Base-by-base conservation (phyloP, 2,888 invertebrate genomes). In the Oscheius sp. region DNA sequence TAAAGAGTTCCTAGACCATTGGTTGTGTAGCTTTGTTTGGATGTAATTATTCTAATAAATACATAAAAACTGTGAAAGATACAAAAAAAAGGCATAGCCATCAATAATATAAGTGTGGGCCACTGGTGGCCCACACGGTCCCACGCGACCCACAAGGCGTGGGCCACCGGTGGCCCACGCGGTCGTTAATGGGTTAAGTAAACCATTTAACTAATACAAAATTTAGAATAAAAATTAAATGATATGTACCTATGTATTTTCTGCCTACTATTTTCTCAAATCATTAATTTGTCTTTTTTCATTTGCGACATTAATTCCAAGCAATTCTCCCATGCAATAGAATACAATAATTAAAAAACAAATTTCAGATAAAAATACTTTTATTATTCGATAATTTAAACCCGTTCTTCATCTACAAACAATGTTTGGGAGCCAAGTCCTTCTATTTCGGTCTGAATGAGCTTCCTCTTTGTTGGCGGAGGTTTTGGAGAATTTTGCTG, bases 401-500 rank as follows among this genome's bases (percentile, higher is more conserved):
- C 31, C 55, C 55, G 55, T 55, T 55, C 55, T 55, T 55, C 55
- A 31, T 55, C 55, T 29, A 55, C 29, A 27, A 55, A 55, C 55
- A 55, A 29, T 55, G 55, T 55, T 55, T 55, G 29, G 55, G 55
- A 31, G 20, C 31, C 55, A 55, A 31, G 55, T 25, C 55, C 55
- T 55, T 55, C 27, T 55, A 55, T 55, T 55, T 55, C 55, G 25
- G 55, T 55, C 55, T 55, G 55, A 55, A 55, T 31, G 12, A 10
- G 12, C 27, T 55, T 55, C 55, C n/a, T 23, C 29, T 55, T 55
- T 31, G 55, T n/a, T 55, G 55, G 29, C 55, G 55, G 55, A 55
- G 55, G 20, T 55, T 55, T 55, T 55, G 55, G 55, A 55, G 55
- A 55, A 27, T 55, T 55, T 55, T 55, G 55, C 55, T 55, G 55